These are phyloP conservation scores for Unio delphinus DNA, from an alignment of 2,888 invertebrate genomes.

Conservation along the genomic window DNA sequence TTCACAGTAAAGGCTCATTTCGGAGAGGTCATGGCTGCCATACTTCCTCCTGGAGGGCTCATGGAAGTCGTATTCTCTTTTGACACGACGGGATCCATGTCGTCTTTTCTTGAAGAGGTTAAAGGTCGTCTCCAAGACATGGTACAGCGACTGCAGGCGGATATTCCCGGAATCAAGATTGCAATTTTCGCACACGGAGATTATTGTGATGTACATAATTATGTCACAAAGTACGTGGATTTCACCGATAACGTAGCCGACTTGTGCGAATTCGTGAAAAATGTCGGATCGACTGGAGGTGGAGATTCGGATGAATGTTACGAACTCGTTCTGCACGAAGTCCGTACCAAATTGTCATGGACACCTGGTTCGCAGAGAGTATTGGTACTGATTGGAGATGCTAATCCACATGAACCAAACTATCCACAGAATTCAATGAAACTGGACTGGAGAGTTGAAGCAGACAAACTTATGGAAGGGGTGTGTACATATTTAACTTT, in stretches of 20 bases:
- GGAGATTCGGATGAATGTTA: slow-evolving; percentile 36
- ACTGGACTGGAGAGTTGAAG: slow-evolving; percentile 44
- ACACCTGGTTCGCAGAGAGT: slow-evolving; percentile 39
- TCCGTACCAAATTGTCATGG: slow-evolving; percentile 45
- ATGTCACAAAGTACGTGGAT: slow-evolving; percentile 58
- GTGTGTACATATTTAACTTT: slow-evolving; percentile 2
- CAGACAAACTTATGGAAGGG: slow-evolving; percentile 5
- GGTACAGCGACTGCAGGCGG: slow-evolving; percentile 59
- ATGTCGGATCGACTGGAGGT: slow-evolving; percentile 36
- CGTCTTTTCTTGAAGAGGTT: slow-evolving; percentile 46
- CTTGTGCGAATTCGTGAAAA: slow-evolving; percentile 48
- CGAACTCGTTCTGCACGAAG: slow-evolving; percentile 42
- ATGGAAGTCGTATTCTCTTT: slow-evolving; percentile 64
- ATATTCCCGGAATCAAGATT: slow-evolving; percentile 62
- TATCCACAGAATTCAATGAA: slow-evolving; percentile 26
- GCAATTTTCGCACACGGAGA: slow-evolving; percentile 67
- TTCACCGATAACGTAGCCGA: slow-evolving; percentile 43
- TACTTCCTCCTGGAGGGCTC: no score
- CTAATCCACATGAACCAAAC: slow-evolving; percentile 30
- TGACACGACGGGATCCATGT: slow-evolving; percentile 67
- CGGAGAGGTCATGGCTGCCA: no score
- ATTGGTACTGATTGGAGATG: slow-evolving; percentile 53
- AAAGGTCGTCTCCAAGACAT: slow-evolving; percentile 51
- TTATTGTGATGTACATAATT: slow-evolving; percentile 55
- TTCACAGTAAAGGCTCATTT: no score